Conservation (phyloP, 2,797 vertebrate genomes). For the Tiaroga cobitis region DNA sequence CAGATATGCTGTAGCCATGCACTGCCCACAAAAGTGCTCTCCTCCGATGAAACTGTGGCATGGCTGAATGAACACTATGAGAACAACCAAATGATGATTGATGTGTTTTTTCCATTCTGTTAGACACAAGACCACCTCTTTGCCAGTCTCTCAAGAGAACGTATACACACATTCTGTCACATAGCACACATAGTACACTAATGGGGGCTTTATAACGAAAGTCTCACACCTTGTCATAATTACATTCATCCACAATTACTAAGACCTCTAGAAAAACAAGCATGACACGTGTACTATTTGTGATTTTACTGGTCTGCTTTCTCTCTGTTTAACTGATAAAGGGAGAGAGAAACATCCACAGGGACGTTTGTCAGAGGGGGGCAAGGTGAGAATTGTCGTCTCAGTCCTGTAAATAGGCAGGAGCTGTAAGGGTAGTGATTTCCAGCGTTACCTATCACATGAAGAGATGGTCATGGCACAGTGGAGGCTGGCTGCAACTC, state of each 20-base stretch:
- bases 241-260: constrained; percentile 9
- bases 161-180: constrained; percentile 43
- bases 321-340: constrained; percentile 22
- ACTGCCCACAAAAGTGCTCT: constrained; percentile 42
- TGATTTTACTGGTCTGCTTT: neutral
- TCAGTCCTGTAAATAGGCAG: constrained; percentile 38
- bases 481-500: constrained; percentile 23
- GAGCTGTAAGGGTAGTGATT: constrained; percentile 14
- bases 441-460: constrained; percentile 27
- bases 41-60: constrained; percentile 26
- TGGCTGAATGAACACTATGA: constrained; percentile 44
- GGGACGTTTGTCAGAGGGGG: neutral
- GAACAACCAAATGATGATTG: constrained; percentile 49
- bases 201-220: constrained; percentile 27
- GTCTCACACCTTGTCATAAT: constrained; percentile 33
- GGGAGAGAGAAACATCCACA: neutral
- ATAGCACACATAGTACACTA: neutral
- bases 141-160: constrained; percentile 47
- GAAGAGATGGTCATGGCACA: constrained; percentile 15
- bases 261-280: constrained; percentile 14
- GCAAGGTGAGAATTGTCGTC: constrained; percentile 11
- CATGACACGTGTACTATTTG: constrained; percentile 9
- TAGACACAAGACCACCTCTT: constrained; percentile 30
- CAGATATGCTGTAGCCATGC: constrained; percentile 10
- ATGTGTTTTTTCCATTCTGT: constrained; percentile 56